Evolutionary conservation across 1,140 invertebrate species (phyloP).

Genomic region (Archivesica marissinica): DNA sequence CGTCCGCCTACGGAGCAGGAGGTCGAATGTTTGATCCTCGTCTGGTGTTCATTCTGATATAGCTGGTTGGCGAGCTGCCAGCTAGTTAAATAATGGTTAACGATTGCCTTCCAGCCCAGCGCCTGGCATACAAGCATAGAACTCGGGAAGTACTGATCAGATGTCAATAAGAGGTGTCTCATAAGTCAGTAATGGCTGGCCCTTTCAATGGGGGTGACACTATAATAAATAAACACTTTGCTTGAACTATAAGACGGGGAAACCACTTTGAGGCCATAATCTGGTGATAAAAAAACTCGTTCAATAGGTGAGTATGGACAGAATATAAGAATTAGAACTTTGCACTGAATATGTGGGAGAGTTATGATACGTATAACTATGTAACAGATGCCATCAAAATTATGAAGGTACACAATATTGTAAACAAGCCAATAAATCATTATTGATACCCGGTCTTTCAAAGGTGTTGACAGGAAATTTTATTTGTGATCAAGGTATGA

Average conservation of each 20-base stretch:
- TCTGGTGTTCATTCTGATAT: too few species aligned
- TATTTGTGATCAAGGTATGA: slow-evolving; percentile 1
- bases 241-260: neutral
- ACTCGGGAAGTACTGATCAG: too few species aligned
- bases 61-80: too few species aligned
- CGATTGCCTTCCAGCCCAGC: too few species aligned
- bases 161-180: too few species aligned
- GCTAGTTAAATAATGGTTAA: too few species aligned
- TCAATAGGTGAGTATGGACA: neutral
- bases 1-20: too few species aligned
- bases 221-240: neutral
- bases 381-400: neutral
- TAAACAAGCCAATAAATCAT: slow-evolving; percentile 13
- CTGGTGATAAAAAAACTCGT: neutral
- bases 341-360: neutral
- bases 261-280: neutral
- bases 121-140: too few species aligned
- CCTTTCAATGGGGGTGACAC: too few species aligned
- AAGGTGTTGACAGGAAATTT: neutral
- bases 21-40: too few species aligned
- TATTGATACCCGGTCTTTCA: neutral
- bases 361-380: neutral
- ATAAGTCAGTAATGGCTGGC: too few species aligned
- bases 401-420: neutral
- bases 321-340: neutral